Base-by-base conservation (phyloP, 2,113 vertebrate species). In the Cariama cristata region DNA sequence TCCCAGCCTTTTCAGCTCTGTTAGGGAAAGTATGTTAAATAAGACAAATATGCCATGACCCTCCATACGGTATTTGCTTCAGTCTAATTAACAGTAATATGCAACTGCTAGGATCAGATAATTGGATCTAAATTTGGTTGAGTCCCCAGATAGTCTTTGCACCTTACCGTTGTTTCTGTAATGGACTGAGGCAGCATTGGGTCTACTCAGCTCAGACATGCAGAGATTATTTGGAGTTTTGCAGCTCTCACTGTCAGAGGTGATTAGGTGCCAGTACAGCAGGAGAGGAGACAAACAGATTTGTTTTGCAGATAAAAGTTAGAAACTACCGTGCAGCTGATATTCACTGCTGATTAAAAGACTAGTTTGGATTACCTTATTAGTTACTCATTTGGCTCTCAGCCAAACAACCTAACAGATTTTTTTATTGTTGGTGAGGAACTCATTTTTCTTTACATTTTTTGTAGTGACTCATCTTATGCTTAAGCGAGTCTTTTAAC, bases 241-340 rank as follows among this genome's bases (percentile, higher is more conserved):
- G 49, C 74, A 79, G 62, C 35, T 68, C 53, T 44, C 30, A 2
- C 40, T 82, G 44, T 60, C 64, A 88, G 83, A 90, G n/a, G 35
- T 81, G 33, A 77, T 92, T 53, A 82, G 87, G 50, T 69, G 32
- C 47, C 79, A 75, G 35, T 40, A 60, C 20, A 81, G 79, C 63
- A 91, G 69, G 69, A 88, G 74, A 93, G 66, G n/a, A 88, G 75
- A 90, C 74, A 90, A 80, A 75, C 32, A 76, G 58, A 85, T 62
- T 86, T 93, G 40, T 45, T 95, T 80, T 81, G 72, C 44, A 95
- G 45, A 60, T 52, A 73, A 82, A 97, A 91, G 42, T 59, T 85
- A 93, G 47, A 87, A 93, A 73, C 7, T 69, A 26, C 30, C 59
- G 21, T 55, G 55, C 44, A 42, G 21, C 26, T 93, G 59, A 74